A percentile compares a stretch with the other conserved stretches of the same genome.
Evolutionary conservation across 2,888 invertebrate species (phyloP).

Genomic region (Thymelicus sylvestris): DNA sequence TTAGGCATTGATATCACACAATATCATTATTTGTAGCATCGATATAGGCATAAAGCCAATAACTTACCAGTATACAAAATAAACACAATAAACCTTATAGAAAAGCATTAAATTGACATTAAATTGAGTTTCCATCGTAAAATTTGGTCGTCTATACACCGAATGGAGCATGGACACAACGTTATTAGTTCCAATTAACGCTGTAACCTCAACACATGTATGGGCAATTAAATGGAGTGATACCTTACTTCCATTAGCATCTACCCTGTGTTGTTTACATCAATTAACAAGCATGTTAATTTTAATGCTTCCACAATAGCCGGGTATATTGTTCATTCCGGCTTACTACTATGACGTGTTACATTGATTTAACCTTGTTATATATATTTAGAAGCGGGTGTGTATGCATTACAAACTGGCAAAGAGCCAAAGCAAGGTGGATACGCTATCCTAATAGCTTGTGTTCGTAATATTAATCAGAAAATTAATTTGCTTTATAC

Average conservation of each 20-base stretch:
- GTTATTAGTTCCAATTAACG: constrained; percentile 82
- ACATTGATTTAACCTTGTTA: constrained; percentile 32
- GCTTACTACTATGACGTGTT: constrained; percentile 18
- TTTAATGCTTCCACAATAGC: constrained; percentile 48
- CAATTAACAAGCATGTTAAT: constrained; percentile 78
- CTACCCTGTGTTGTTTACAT: constrained; percentile 75
- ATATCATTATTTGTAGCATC: no score
- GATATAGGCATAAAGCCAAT: no score
- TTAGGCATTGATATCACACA: no score
- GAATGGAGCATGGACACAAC: constrained; percentile 66
- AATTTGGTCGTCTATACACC: constrained; percentile 58
- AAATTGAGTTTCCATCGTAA: constrained; percentile 53
- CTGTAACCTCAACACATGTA: constrained; percentile 80
- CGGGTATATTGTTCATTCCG: constrained; percentile 24
- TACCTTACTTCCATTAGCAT: constrained; percentile 82
- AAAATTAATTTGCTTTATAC: constrained; percentile 35
- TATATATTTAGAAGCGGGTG: constrained; percentile 26
- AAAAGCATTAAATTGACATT: constrained; percentile 42
- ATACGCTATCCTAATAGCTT: constrained; percentile 32
- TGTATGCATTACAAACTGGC: constrained; percentile 32
- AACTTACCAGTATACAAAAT: no score
- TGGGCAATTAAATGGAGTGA: constrained; percentile 82
- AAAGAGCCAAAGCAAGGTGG: constrained; percentile 33
- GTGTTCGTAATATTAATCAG: constrained; percentile 33
- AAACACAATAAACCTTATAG: neutral